Evolutionary conservation across 2,797 vertebrate species (phyloP).

Genomic region (Myotis myotis): DNA sequence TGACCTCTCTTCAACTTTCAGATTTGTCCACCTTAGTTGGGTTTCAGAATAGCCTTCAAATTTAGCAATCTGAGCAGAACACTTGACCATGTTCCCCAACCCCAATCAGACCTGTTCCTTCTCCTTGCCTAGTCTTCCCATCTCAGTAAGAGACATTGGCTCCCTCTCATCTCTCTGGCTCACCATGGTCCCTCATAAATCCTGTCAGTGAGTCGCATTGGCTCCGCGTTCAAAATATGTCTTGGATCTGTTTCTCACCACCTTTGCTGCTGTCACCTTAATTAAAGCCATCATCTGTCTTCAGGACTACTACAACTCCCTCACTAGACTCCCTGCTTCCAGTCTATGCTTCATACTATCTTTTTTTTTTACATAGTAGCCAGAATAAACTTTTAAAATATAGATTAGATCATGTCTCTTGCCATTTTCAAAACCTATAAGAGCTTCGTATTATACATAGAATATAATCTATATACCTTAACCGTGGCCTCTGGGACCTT

Average conservation of each 20-base stretch:
- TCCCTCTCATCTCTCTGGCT: neutral
- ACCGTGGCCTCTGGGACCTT: neutral
- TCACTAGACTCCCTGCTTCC: neutral
- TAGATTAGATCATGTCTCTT: neutral
- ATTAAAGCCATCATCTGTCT: neutral
- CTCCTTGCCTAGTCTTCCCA: neutral
- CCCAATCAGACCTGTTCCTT: neutral
- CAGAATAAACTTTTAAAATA: neutral
- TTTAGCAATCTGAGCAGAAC: neutral
- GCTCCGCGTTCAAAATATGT: neutral
- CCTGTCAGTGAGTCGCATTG: neutral
- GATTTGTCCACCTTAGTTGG: neutral
- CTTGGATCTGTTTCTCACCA: neutral
- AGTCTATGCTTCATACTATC: neutral
- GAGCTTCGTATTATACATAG: neutral
- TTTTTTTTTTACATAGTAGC: neutral
- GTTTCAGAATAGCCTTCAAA: neutral
- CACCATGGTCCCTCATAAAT: neutral
- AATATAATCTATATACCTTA: neutral
- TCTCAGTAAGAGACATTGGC: neutral
- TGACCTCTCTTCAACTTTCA: neutral
- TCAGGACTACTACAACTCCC: neutral
- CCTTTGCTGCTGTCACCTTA: neutral
- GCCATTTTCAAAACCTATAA: neutral
- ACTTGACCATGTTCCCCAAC: neutral